Base-by-base conservation (phyloP, 2,797 vertebrate genomes). In the Schizopygopsis pylzovi region DNA sequence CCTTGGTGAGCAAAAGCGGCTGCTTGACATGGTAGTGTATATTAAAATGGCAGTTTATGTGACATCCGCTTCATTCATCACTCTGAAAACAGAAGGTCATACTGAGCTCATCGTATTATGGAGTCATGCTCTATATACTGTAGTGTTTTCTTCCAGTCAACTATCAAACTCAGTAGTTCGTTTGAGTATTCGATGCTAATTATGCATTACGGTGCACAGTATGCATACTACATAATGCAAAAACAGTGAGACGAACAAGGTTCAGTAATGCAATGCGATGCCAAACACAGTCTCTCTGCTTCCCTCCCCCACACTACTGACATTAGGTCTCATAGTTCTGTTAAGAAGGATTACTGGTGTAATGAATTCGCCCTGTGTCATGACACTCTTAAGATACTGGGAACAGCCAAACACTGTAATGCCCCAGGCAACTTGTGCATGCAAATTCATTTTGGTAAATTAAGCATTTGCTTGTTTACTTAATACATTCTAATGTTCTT, bases 331-430 rank as follows among this genome's bases (percentile, higher is more conserved):
- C 22, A 65, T 41, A 75, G 43, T 83, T 49, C 65, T 63, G 20
- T 43, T 49, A 83, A 83, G 43, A 83, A 83, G 81, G 70, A 75
- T 83, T 75, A 83, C 20, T 0, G 9, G 28, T n/a, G 5, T 41
- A 41, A 83, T 67, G 45, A 77, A 67, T 67, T 33, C 22, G 1
- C 13, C 28, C 45, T 41, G 47, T 84, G 72, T 67, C 59, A 77
- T 67, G 33, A 84, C 45, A 67, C 59, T 54, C 45, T 67, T 67
- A 77, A 73, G 39, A 71, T 72, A n/a, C 67, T 45, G 5, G 22
- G 12, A 59, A 52, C 37, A 72, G 80, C 25, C 25, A 75, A 63
- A 20, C 28, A 39, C 28, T 76, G 15, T 52, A 76, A 83, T 12
- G 25, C 56, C 7, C 12, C 16, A 63, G 25, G 54, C 70, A 61